These are phyloP conservation scores for Dicyrtomina minuta DNA, from an alignment of 2,888 invertebrate species.

Conservation along the genomic window DNA sequence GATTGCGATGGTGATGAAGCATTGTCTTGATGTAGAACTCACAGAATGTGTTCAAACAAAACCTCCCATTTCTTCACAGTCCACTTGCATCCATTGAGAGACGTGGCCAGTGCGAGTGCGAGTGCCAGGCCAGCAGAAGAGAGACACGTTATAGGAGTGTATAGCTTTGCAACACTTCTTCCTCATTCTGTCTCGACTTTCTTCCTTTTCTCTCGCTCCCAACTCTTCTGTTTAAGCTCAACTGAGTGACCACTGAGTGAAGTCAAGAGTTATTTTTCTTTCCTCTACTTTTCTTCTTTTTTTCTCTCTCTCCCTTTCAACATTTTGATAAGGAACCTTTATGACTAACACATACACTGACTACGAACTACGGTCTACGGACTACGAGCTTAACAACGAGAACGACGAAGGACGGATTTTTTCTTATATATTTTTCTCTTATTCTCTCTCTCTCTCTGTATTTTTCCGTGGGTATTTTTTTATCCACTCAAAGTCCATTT, in stretches of 20 bases:
- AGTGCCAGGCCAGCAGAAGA: too few species aligned
- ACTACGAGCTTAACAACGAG: not conserved
- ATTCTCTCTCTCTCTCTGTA: not conserved
- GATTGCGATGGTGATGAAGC: too few species aligned
- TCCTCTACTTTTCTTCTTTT: not conserved
- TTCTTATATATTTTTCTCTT: not conserved
- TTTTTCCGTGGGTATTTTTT: too few species aligned
- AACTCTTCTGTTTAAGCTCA: constrained; percentile 4
- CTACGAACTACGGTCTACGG: not conserved
- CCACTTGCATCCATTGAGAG: not conserved
- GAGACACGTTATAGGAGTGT: not conserved
- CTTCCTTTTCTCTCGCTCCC: not conserved
- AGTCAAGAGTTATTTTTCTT: constrained; percentile 28
- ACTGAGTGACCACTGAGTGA: constrained; percentile 24
- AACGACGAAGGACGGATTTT: too few species aligned
- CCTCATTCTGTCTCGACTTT: not conserved
- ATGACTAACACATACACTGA: too few species aligned
- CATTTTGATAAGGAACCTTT: too few species aligned
- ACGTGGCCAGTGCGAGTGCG: too few species aligned
- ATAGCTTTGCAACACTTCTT: not conserved
- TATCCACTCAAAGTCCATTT: too few species aligned
- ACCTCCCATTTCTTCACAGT: constrained; percentile 1
- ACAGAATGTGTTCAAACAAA: too few species aligned
- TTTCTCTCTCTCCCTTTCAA: not conserved
- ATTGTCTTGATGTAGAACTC: too few species aligned